Base-by-base conservation (phyloP, 1,140 invertebrate species). In the Chironomus striatipennis region DNA sequence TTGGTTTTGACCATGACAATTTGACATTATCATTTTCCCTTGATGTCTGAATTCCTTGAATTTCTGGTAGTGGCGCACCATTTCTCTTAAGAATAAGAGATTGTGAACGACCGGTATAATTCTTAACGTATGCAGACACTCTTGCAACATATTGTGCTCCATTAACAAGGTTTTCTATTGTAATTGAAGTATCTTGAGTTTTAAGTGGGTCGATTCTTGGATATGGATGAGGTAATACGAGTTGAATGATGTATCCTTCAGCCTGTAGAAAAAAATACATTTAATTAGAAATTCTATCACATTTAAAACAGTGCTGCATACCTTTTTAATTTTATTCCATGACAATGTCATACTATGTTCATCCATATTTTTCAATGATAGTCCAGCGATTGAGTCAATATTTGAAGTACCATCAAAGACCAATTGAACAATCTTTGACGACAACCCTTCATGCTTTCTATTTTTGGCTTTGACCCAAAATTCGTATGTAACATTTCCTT, bases 401-500 rank as follows among this genome's bases (percentile, higher is more conserved):
- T 89, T 86, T 0, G 88, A 85, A 9, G 85, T 81, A 0, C 85
- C 85, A 76, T 91, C 89, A 77, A 89, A 90, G 1, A 79, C 81
- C 7, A 91, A 77, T 5, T 79, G 85, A n/a, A 81, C 82, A 10
- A 87, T 82, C 43, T 84, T 80, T 0, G 90, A 91, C 0, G 83
- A 83, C 5, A 82, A 79, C 0, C 91, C 92, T 47, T 86, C 84
- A 77, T 82, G 83, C 1, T 82, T 81, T 18, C 80, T 79, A 79
- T 92, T 92, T 70, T 85, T 85, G 2, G 90, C 91, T 0, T 87
- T 83, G 80, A 91, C 90, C 89, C 90, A 92, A 82, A 94, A 92
- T 0, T 88, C 88, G 80, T 93, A 94, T 74, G 87, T 87, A 4
- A 79, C 81, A 18, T 86, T 85, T 17, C 87, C 85, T 73, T 85